Base-by-base conservation (phyloP, 2,888 invertebrate genomes). In the Theodoxus fluviatilis region DNA sequence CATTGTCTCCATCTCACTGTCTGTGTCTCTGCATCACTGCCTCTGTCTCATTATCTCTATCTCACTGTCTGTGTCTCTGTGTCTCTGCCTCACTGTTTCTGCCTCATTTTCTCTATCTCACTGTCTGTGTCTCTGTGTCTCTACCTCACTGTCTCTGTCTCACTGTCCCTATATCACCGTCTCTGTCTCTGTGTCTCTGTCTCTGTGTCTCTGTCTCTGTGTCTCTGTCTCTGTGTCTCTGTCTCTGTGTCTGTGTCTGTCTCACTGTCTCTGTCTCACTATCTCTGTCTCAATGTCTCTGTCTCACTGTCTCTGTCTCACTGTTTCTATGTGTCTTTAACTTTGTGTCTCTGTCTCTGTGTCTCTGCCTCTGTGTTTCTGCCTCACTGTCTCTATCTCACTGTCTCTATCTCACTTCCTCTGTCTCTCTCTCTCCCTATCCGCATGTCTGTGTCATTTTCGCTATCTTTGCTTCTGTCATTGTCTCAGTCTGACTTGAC, bases 311-410 rank as follows among this genome's bases (percentile, higher is more conserved):
- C 57, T 33, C 35, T 22, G 22, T n/a, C 66, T 66, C 66, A 15
- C 4, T 18, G 22, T 43, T 31, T 43, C 66, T 22, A 40, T 4
- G 43, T 43, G 43, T 4, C 47, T 47, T 43, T 47, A 40, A 43
- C 66, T 47, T 43, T 66, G 43, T 66, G 43, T 66, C 66, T 66
- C 47, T 66, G 28, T 66, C 47, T 66, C 37, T 66, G 25, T 66
- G 43, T 66, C 66, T 47, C 3, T 66, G 43, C 43, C 66, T 47
- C 66, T 66, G n/a, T 66, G 18, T 66, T 43, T 66, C 22, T 66
- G 43, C 43, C 43, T 66, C 66, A n/a, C 47, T 66, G n/a, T 43
- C 66, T 66, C 22, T 65, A n/a, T 43, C 43, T 66, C 66, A n/a
- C n/a, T n/a, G n/a, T n/a, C n/a, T n/a, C n/a, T n/a, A n/a, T n/a